A percentile compares a stretch with the other conserved stretches of the same genome.
Conservation (phyloP, 2,888 invertebrate genomes). For the Parnassius apollo region DNA sequence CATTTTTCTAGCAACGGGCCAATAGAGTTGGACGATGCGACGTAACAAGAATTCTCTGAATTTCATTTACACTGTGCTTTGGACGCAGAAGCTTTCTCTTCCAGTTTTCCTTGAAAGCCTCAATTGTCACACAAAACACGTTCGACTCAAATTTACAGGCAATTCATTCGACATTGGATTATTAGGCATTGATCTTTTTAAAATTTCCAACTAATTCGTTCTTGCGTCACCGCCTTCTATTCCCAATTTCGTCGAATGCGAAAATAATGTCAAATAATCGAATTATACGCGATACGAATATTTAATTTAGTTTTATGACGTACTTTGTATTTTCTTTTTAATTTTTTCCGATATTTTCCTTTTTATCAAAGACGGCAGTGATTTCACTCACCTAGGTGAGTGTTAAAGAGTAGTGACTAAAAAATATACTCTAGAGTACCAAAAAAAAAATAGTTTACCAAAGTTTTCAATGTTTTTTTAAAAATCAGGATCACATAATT, state of each 20-base stretch:
- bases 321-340: not conserved
- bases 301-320: not conserved
- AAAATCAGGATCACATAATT: too few species aligned
- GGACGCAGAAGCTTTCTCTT: slow-evolving; percentile 43
- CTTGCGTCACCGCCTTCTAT: not conserved
- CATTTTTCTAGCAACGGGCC: too few species aligned
- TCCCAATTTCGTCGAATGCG: not conserved
- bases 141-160: slow-evolving; percentile 71
- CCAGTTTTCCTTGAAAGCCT: slow-evolving; percentile 39
- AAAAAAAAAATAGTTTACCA: too few species aligned
- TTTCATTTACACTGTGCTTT: not conserved
- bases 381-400: too few species aligned
- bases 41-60: not conserved
- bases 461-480: too few species aligned
- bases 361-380: too few species aligned
- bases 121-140: slow-evolving; percentile 60
- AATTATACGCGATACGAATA: not conserved
- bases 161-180: slow-evolving; percentile 76
- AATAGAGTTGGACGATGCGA: too few species aligned
- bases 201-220: not conserved
- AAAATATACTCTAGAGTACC: too few species aligned
- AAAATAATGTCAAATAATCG: not conserved
- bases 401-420: too few species aligned
- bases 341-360: not conserved
- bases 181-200: slow-evolving; percentile 60